Evolutionary conservation across 1,140 invertebrate species (phyloP), one percentile per base, ranked within the genome.

Genomic region (Babylonia areolata): DNA sequence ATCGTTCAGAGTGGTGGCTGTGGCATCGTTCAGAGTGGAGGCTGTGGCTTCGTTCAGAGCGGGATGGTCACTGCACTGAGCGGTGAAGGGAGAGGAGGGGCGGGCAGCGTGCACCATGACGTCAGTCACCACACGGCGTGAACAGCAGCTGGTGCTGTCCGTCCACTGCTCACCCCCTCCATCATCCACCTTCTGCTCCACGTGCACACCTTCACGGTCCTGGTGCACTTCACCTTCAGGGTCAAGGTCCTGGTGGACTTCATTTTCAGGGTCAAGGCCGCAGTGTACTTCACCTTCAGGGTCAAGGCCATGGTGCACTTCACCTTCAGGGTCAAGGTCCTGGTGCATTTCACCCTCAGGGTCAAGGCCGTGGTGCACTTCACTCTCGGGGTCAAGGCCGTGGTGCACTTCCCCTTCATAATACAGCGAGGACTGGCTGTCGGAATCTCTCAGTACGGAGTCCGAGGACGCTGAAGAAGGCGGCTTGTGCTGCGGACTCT

Each of bases 391-490:
- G 17, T 46, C 42, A 23, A 20, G 17, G 39, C 33, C 28, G 5
- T 46, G 9, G 6, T 12, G 46, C 23, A 12, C n/a, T 23, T 81
- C 80, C 12, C 51, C 80, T 12, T 81, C 80, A 23, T 46, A 81
- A 31, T 51, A 84, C n/a, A 80, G 71, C 23, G 86, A 89, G 12
- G 88, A 89, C n/a, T 51, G 28, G 35, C 40, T 35, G 46, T 89
- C 86, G 20, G 79, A 86, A 37, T 89, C 88, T 35, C 75, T 85
- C 51, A 89, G 78, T n/a, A 85, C 86, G 0, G 88, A 89, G 46
- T 89, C 88, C 33, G 86, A 82, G 17, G 88, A 89, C 2, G 83
- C 86, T 40, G 82, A 80, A 17, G 81, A 87, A 2, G 46, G 77
- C 20, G 75, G 35, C 81, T 87, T 87, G 42, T 37, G 73, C 31